A percentile compares a stretch with the other conserved stretches of the same genome.
phyloP scores from a whole-genome alignment of 1,140 invertebrate species.

The Probaryconus sp. region DNA sequence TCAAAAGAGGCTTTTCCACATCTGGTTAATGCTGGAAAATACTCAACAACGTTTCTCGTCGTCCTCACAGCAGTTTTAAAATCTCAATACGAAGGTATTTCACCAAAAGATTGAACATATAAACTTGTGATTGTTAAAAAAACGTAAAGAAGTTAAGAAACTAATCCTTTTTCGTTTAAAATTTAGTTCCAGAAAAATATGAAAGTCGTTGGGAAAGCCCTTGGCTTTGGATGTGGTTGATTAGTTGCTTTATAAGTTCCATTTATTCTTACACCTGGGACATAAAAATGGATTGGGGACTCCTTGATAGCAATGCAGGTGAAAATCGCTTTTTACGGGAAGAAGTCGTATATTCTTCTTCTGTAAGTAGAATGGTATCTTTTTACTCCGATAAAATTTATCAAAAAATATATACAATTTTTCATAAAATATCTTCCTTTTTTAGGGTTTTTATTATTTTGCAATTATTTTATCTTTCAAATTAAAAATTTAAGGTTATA shows the following conservation, averaged over 20 bases:
- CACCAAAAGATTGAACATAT: background rate
- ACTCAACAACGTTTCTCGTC: conserved; percentile 97
- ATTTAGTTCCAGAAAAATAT: conserved; percentile 70
- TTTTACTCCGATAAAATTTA: too few species aligned
- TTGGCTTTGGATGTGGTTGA: conserved; percentile 85
- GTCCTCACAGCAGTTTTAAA: conserved; percentile 91
- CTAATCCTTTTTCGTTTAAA: conserved; percentile 4
- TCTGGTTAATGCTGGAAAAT: conserved; percentile 98
- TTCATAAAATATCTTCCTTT: conserved; percentile 25
- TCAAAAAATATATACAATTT: conserved; percentile 76
- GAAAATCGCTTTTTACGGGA: conserved; percentile 86
- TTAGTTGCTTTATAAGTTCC: conserved; percentile 85
- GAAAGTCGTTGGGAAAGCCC: conserved; percentile 79
- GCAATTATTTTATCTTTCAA: conserved; percentile 97
- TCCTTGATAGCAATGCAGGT: conserved; percentile 88
- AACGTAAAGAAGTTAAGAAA: background rate
- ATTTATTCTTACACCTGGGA: conserved; percentile 92
- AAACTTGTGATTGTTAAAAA: conserved; percentile 2
- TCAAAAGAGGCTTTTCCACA: conserved; percentile 95
- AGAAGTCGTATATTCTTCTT: conserved; percentile 83
- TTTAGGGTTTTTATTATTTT: conserved; percentile 96
- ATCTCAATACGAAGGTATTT: conserved; percentile 81
- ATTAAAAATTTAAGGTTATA: conserved; percentile 93
- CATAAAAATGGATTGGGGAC: conserved; percentile 95
- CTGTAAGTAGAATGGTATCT: too few species aligned